Conservation (phyloP, 2,888 invertebrate species). For the Ectropis crepuscularia region DNA sequence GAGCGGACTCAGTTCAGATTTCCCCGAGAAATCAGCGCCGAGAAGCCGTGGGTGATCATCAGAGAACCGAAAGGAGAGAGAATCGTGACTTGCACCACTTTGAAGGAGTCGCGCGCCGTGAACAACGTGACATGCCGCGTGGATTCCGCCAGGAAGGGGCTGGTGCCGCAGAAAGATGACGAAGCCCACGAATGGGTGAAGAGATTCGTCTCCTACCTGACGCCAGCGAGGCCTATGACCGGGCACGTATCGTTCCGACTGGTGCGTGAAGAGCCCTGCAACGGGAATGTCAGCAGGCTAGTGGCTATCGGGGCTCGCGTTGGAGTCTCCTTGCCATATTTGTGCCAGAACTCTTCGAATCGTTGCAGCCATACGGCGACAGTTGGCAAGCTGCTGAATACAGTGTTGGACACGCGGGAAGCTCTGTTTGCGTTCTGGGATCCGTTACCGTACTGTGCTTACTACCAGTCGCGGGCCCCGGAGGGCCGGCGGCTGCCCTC, state of each 20-base stretch:
- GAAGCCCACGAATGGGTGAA: slow-evolving; percentile 90
- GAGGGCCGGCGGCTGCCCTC: slow-evolving; percentile 74
- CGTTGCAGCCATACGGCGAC: slow-evolving; percentile 87
- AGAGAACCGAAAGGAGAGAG: slow-evolving; percentile 91
- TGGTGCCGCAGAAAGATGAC: slow-evolving; percentile 88
- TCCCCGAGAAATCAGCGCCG: slow-evolving; percentile 89
- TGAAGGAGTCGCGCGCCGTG: slow-evolving; percentile 91
- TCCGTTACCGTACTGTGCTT: slow-evolving; percentile 93
- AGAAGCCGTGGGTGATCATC: slow-evolving; percentile 91
- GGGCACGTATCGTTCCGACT: slow-evolving; percentile 92
- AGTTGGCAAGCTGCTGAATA: slow-evolving; percentile 86
- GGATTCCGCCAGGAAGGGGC: slow-evolving; percentile 86
- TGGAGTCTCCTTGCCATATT: slow-evolving; percentile 92
- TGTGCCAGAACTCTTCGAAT: slow-evolving; percentile 88
- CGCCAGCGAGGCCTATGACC: slow-evolving; percentile 87
- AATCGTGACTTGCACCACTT: slow-evolving; percentile 92
- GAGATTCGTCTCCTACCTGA: slow-evolving; percentile 87
- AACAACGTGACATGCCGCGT: slow-evolving; percentile 92
- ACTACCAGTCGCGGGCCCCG: slow-evolving; percentile 92
- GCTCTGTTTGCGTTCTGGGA: slow-evolving; percentile 94
- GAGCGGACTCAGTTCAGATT: slow-evolving; percentile 87
- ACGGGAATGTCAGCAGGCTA: slow-evolving; percentile 67
- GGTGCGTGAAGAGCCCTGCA: slow-evolving; percentile 86
- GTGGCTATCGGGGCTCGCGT: slow-evolving; percentile 87
- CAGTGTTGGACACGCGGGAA: slow-evolving; percentile 90